These are phyloP conservation scores for Rhizoglyphus robini DNA, from an alignment of 1,140 invertebrate species.

Conservation along the genomic window DNA sequence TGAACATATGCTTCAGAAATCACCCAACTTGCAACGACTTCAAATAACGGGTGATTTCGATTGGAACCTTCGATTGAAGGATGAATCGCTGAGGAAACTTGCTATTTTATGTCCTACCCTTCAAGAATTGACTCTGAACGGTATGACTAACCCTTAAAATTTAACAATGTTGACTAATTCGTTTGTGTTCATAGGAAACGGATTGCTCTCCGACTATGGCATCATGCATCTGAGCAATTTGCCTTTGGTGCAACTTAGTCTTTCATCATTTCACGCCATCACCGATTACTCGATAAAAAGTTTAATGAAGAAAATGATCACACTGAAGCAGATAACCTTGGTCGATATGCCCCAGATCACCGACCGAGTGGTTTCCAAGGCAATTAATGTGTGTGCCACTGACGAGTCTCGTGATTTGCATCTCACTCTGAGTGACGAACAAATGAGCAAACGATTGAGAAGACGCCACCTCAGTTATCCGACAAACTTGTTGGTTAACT, in stretches of 20 bases:
- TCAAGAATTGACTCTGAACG: constrained; percentile 2
- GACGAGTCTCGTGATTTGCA: background rate
- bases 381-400: background rate
- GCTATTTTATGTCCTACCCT: background rate
- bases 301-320: background rate
- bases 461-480: background rate
- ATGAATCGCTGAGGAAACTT: background rate
- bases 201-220: constrained; percentile 1
- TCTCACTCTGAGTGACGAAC: constrained; percentile 2
- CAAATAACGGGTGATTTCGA: constrained; percentile 16
- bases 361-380: constrained; percentile 1
- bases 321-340: background rate
- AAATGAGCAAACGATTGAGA: background rate
- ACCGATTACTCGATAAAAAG: constrained; percentile 11
- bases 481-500: background rate
- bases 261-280: constrained; percentile 2
- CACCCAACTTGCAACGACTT: background rate
- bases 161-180: background rate
- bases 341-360: constrained; percentile 16
- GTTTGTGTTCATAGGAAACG: constrained; percentile 15
- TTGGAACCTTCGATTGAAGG: constrained; percentile 12
- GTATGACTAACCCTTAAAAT: background rate
- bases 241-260: constrained; percentile 2
- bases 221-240: background rate
- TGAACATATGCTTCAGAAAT: constrained; percentile 3